Conservation (phyloP, 2,113 vertebrate genomes). For the Chloropsis hardwickii region DNA sequence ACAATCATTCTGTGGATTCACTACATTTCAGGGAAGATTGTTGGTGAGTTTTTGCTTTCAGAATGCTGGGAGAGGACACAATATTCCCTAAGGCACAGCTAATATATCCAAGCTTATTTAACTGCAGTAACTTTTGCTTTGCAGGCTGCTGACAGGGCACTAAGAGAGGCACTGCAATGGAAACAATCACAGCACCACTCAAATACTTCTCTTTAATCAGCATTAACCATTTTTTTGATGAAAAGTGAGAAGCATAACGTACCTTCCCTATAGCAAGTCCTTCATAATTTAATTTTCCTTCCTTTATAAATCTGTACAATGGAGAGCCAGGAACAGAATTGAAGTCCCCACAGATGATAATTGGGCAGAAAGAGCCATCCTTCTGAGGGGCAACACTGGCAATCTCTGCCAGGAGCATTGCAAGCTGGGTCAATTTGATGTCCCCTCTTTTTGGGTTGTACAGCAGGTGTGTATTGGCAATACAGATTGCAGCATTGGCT, state of each 20-base stretch:
- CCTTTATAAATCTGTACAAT: slow-evolving; percentile 87
- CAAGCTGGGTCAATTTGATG: slow-evolving; percentile 93
- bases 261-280: slow-evolving; percentile 87
- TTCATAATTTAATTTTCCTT: slow-evolving; percentile 84
- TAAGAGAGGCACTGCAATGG: background rate
- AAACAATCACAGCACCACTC: background rate
- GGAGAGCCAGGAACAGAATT: slow-evolving; percentile 94
- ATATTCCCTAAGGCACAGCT: background rate
- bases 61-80: background rate
- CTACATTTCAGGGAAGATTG: background rate
- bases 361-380: slow-evolving; percentile 78
- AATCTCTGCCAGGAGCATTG: slow-evolving; percentile 92
- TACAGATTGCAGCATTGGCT: slow-evolving; percentile 68
- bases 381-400: slow-evolving; percentile 72
- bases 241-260: slow-evolving; percentile 25
- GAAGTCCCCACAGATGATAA: slow-evolving; percentile 93
- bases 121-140: background rate
- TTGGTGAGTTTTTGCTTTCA: background rate
- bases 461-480: slow-evolving; percentile 94
- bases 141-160: background rate
- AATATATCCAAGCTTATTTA: background rate
- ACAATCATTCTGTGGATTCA: background rate
- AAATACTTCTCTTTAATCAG: background rate
- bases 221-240: background rate
- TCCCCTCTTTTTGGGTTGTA: slow-evolving; percentile 95